A percentile compares a stretch with the other conserved stretches of the same genome.
Conservation (phyloP, 2,888 invertebrate species). For the Mythimna loreyi region DNA sequence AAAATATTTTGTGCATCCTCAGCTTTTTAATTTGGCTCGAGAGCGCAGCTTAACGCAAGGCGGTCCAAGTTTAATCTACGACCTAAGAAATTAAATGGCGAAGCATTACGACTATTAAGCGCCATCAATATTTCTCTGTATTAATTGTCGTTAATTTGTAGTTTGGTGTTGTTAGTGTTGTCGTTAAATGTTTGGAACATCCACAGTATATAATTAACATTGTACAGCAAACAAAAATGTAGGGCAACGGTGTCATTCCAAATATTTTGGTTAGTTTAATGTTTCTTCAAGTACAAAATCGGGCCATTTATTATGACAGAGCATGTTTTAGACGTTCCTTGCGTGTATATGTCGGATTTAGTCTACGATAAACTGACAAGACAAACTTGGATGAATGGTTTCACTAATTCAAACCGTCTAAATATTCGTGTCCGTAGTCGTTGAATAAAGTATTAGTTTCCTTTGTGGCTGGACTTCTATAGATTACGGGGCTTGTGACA, state of each 20-base stretch:
- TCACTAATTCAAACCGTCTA: conserved; percentile 43
- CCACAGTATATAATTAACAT: conserved; percentile 11
- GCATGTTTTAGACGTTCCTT: conserved; percentile 37
- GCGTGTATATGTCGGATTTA: conserved; percentile 45
- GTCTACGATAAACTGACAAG: conserved; percentile 41
- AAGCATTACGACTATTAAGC: conserved; percentile 34
- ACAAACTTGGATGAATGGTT: conserved; percentile 41
- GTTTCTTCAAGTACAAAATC: conserved; percentile 14
- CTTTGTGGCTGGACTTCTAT: conserved; percentile 28
- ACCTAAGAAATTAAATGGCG: conserved; percentile 40
- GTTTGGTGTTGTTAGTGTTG: conserved; percentile 26
- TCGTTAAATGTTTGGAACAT: conserved; percentile 32
- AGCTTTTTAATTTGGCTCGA: conserved; percentile 74
- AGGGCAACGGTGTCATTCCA: neutral
- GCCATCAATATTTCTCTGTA: conserved; percentile 15
- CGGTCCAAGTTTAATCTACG: conserved; percentile 63
- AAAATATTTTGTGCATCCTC: conserved; percentile 74
- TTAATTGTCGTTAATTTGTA: conserved; percentile 47
- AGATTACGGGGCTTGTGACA: conserved; percentile 40
- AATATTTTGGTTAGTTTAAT: neutral
- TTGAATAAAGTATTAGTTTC: conserved; percentile 45
- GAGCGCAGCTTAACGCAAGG: conserved; percentile 57
- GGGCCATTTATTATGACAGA: conserved; percentile 39
- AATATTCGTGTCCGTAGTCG: conserved; percentile 29
- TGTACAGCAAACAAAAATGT: neutral